Evolutionary conservation across 2,113 vertebrate genomes (phyloP), one percentile per base, ranked within the genome.

Genomic region (Coracopsis vasa): DNA sequence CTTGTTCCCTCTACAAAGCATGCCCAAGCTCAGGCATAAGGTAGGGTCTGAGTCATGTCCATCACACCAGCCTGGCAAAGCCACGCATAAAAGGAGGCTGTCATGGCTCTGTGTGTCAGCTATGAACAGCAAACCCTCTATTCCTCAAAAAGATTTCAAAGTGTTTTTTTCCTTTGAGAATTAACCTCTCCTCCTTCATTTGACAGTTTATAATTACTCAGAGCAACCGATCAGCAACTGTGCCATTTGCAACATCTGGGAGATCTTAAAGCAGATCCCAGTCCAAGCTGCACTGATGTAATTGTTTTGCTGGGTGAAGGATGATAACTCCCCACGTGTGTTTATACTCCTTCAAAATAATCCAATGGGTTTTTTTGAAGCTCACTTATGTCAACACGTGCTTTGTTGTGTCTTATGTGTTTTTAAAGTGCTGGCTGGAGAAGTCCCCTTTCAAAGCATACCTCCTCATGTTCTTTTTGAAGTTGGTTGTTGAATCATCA

Each of bases 241-340:
- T 37, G 35, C 86, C 6, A 21, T 37, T 83, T 53, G 39, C 77
- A 96, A 94, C 94, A 94, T 95, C 96, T 94, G 90, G 94, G 95
- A 96, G 95, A 96, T 86, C 83, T 96, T 95, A 96, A 95, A 80
- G 86, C 94, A 88, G 88, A 92, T 94, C 86, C 82, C 73, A 86
- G 80, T 79, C 95, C 96, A 94, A 93, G 82, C 86, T 86, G 86
- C 82, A 93, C 86, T 96, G 96, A 95, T 95, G 94, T 96, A 86
- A 97, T 96, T 97, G 95, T 97, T 97, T 96, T 96, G 94, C 90
- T 96, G 90, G 86, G 86, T 95, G 83, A 96, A 92, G 95, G 92
- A 94, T 78, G 86, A 92, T 94, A 94, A 94, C 72, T 86, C 80
- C 72, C 80, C n/a, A 35, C 37, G 90, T 94, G 87, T 69, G 94